A percentile compares a stretch with the other conserved stretches of the same genome.
These are phyloP conservation scores for Dicranocentrus wangi DNA, from an alignment of 2,888 invertebrate species.

Conservation along the genomic window DNA sequence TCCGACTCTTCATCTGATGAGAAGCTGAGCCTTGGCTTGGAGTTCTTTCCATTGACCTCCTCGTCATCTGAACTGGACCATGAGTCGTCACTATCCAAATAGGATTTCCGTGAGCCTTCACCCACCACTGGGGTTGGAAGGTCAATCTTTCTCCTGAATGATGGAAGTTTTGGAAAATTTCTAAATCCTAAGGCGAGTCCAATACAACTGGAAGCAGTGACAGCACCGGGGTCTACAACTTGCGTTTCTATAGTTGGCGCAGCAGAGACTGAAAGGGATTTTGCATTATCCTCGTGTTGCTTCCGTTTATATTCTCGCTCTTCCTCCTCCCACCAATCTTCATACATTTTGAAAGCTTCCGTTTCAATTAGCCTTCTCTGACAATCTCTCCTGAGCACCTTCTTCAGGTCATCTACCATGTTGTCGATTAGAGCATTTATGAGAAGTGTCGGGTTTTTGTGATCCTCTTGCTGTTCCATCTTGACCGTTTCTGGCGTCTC, in stretches of 20 bases:
- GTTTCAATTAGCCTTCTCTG: slow-evolving; percentile 97
- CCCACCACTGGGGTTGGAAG: slow-evolving; percentile 86
- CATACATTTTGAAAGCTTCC: slow-evolving; percentile 93
- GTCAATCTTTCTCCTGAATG: slow-evolving; percentile 86
- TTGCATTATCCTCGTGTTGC: slow-evolving; percentile 55
- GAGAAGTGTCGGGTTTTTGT: slow-evolving; percentile 74
- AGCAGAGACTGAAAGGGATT: slow-evolving; percentile 4
- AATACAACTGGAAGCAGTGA: no score
- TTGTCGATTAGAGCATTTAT: slow-evolving; percentile 81
- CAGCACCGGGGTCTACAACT: slow-evolving; percentile 73
- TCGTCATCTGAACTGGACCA: slow-evolving; percentile 44
- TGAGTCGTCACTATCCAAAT: slow-evolving; percentile 64
- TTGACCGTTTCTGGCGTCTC: background rate
- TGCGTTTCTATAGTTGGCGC: background rate
- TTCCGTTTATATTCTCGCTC: slow-evolving; percentile 78
- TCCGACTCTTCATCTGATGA: slow-evolving; percentile 47
- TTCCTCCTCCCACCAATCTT: slow-evolving; percentile 91
- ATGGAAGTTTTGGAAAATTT: slow-evolving; percentile 95
- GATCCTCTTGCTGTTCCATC: slow-evolving; percentile 27
- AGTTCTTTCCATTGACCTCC: background rate
- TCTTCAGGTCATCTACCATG: slow-evolving; percentile 90
- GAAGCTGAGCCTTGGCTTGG: slow-evolving; percentile 20
- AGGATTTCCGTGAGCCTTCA: slow-evolving; percentile 77
- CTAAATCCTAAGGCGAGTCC: slow-evolving; percentile 83
- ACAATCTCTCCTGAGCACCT: slow-evolving; percentile 92